These are phyloP conservation scores for Andrena fulva DNA, from an alignment of 2,888 invertebrate species.

Conservation along the genomic window DNA sequence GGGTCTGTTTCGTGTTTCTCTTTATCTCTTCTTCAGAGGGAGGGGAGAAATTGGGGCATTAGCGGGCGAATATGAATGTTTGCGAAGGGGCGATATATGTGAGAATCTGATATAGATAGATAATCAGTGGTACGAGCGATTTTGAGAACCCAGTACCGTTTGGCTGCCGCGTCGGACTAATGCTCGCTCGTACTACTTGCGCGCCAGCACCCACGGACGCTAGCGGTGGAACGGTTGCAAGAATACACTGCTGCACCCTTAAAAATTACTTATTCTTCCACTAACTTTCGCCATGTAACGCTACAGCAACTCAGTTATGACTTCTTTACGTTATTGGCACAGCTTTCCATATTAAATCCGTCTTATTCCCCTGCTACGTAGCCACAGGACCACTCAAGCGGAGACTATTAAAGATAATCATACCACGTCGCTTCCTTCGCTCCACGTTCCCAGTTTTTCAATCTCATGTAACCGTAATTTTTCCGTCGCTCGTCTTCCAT, in stretches of 20 bases:
- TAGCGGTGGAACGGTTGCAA: too few species aligned
- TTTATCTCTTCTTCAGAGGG: too few species aligned
- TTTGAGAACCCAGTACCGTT: background rate
- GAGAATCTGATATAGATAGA: background rate
- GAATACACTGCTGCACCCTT: too few species aligned
- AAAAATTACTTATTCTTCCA: too few species aligned
- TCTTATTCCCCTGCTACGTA: background rate
- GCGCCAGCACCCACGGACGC: background rate
- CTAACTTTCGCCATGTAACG: too few species aligned
- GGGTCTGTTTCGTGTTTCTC: too few species aligned
- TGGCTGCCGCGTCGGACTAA: background rate
- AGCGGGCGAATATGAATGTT: too few species aligned
- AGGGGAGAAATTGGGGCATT: too few species aligned
- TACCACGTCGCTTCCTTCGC: background rate
- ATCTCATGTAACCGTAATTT: constrained; percentile 2
- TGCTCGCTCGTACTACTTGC: background rate
- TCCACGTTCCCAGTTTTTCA: constrained; percentile 10
- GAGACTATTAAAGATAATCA: background rate
- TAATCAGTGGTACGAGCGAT: background rate
- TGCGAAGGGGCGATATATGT: background rate
- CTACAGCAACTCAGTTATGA: too few species aligned
- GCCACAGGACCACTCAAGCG: background rate
- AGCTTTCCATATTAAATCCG: background rate
- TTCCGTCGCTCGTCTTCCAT: background rate
- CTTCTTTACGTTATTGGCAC: background rate